A percentile compares a stretch with the other conserved stretches of the same genome.
Evolutionary conservation across 2,113 vertebrate genomes (phyloP).

Genomic region (Phasianus colchicus): DNA sequence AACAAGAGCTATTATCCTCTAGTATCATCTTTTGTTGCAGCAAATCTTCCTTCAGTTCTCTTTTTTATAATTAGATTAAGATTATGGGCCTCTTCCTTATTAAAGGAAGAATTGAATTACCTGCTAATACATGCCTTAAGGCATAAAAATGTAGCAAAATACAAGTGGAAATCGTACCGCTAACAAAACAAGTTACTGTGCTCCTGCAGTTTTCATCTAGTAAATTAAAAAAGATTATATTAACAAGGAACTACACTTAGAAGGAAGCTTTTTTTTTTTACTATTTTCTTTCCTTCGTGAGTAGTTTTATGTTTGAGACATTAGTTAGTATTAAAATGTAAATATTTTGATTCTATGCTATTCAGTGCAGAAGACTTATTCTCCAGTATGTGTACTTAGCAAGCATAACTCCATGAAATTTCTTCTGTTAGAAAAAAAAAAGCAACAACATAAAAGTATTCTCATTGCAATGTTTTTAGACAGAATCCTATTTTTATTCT

Average conservation of each 20-base stretch:
- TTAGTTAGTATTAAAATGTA: background rate
- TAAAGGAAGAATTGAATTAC: slow-evolving; percentile 42
- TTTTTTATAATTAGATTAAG: slow-evolving; percentile 36
- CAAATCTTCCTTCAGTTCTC: background rate
- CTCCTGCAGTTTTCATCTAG: background rate
- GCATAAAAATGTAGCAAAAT: slow-evolving; percentile 15
- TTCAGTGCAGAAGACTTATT: background rate
- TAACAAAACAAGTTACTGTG: slow-evolving; percentile 32
- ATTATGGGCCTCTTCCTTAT: slow-evolving; percentile 43
- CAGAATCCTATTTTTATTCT: background rate
- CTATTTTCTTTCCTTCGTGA: background rate
- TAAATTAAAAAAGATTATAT: slow-evolving; percentile 9
- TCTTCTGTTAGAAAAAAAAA: background rate
- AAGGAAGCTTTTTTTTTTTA: background rate
- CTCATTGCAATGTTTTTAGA: background rate
- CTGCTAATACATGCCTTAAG: background rate
- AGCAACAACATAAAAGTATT: background rate
- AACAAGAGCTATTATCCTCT: background rate
- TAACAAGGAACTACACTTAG: slow-evolving; percentile 24
- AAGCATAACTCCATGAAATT: background rate
- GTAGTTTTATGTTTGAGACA: background rate
- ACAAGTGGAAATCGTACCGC: slow-evolving; percentile 28
- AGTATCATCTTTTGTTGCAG: background rate
- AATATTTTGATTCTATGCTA: background rate
- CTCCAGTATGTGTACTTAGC: background rate